A percentile compares a stretch with the other conserved stretches of the same genome.
Evolutionary conservation across 1,140 invertebrate genomes (phyloP).

Genomic region (Nasonia vitripennis): DNA sequence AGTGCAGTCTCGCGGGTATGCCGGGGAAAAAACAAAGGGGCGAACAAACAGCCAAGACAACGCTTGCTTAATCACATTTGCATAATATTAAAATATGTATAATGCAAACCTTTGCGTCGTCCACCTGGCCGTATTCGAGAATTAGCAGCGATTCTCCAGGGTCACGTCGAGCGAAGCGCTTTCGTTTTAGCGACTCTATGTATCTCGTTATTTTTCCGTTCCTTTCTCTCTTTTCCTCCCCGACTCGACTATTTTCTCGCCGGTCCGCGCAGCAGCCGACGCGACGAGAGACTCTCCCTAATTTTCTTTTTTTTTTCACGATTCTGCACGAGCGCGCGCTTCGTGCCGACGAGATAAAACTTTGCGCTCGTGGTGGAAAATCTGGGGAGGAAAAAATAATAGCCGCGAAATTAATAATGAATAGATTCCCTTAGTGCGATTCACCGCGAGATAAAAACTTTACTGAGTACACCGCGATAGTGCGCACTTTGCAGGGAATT

Average conservation of each 20-base stretch:
- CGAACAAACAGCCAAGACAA: neutral
- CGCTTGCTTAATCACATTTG: conserved; percentile 67
- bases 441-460: neutral
- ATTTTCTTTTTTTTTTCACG: conserved; percentile 44
- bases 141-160: conserved; percentile 62
- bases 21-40: neutral
- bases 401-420: conserved; percentile 27
- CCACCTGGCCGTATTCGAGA: conserved; percentile 57
- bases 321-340: neutral
- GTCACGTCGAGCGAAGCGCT: conserved; percentile 57
- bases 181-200: conserved; percentile 54
- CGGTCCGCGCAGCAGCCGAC: neutral
- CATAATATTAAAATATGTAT: conserved; percentile 73
- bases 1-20: conserved; percentile 4
- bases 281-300: conserved; percentile 20
- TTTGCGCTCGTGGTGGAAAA: conserved; percentile 10
- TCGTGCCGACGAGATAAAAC: conserved; percentile 51
- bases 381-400: conserved; percentile 11
- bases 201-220: conserved; percentile 53
- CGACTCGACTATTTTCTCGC: conserved; percentile 16
- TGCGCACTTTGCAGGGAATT: neutral
- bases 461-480: neutral
- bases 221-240: conserved; percentile 18
- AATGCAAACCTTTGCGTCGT: conserved; percentile 59
- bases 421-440: conserved; percentile 20